These are phyloP conservation scores for Iguana delicatissima DNA, from an alignment of 2,797 vertebrate species.

Conservation along the genomic window DNA sequence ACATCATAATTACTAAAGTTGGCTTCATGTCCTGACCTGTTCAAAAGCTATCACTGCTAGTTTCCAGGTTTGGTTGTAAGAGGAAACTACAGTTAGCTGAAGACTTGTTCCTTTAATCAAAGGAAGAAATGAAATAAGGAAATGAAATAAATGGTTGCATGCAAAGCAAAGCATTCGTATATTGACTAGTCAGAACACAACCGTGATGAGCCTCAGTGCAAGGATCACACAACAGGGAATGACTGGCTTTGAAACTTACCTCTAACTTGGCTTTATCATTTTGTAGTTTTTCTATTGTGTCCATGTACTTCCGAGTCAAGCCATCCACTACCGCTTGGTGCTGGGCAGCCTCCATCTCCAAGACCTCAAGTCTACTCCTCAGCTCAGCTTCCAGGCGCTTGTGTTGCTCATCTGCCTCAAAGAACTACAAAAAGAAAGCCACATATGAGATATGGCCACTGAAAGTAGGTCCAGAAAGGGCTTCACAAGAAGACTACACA, in stretches of 20 bases:
- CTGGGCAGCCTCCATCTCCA: constrained; percentile 89
- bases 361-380: constrained; percentile 82
- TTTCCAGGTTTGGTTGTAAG: background rate
- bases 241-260: constrained; percentile 78
- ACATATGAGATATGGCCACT: background rate
- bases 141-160: background rate
- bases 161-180: background rate
- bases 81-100: background rate
- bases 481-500: background rate
- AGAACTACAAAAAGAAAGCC: constrained; percentile 84
- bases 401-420: constrained; percentile 94
- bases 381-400: constrained; percentile 88
- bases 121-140: background rate
- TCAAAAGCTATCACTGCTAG: background rate
- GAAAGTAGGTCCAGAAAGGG: no score
- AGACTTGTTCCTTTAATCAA: background rate
- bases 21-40: background rate
- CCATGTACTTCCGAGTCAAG: constrained; percentile 89
- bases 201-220: background rate
- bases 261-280: constrained; percentile 92
- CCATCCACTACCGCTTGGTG: constrained; percentile 90
- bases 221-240: background rate
- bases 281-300: constrained; percentile 93
- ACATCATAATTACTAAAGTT: background rate
- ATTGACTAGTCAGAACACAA: background rate